phyloP scores from a whole-genome alignment of 1,140 invertebrate genomes.

The Drosophila sturtevanti region DNA sequence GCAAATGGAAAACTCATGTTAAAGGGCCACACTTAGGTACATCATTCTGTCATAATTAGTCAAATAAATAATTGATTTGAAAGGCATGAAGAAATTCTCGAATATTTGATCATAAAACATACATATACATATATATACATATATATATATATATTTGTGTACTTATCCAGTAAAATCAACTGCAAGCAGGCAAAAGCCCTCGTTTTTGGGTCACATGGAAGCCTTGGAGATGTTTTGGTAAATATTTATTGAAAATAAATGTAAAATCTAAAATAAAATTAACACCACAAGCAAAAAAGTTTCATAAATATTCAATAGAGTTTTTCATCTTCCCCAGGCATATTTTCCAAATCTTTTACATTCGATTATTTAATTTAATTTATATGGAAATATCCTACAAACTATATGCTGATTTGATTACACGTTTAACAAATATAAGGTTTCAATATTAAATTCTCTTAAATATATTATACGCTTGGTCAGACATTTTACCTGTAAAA shows the following conservation, averaged over 20 bases:
- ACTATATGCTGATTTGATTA: too few relatives aligned
- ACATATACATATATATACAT: background rate
- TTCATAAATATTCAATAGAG: too few relatives aligned
- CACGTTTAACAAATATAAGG: too few relatives aligned
- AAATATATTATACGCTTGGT: background rate
- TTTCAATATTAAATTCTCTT: too few relatives aligned
- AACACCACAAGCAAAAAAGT: background rate
- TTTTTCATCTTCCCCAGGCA: too few relatives aligned
- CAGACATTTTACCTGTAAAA: background rate
- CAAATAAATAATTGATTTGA: slow-evolving; percentile 14
- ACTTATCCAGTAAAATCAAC: too few relatives aligned
- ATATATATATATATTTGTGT: background rate
- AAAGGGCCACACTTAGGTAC: slow-evolving; percentile 4
- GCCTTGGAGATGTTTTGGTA: background rate
- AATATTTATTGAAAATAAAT: background rate
- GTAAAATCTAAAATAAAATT: background rate
- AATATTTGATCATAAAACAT: background rate
- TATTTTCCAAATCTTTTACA: too few relatives aligned
- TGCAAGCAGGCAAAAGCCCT: background rate
- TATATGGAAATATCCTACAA: too few relatives aligned
- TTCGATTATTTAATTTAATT: too few relatives aligned
- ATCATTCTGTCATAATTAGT: slow-evolving; percentile 13
- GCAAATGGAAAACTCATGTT: slow-evolving; percentile 11
- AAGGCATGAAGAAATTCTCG: background rate
- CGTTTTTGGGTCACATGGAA: background rate